These are phyloP conservation scores for Cylas formicarius DNA, from an alignment of 1,140 invertebrate species.

Conservation along the genomic window DNA sequence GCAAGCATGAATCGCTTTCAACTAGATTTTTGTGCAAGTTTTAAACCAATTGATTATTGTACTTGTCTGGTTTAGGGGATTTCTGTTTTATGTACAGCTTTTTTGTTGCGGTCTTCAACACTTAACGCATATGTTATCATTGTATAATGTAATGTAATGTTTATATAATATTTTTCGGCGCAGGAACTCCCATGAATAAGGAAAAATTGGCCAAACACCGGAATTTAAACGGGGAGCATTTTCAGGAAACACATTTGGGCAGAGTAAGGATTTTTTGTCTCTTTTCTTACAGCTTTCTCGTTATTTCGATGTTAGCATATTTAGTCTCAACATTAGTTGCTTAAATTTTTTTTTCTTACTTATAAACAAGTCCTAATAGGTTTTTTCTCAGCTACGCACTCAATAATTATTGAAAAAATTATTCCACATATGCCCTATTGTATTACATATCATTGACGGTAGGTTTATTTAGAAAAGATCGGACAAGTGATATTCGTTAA, in stretches of 20 bases:
- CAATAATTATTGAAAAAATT: neutral
- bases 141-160: slow-evolving; percentile 8
- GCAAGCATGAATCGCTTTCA: too few relatives aligned
- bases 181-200: slow-evolving; percentile 71
- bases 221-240: slow-evolving; percentile 54
- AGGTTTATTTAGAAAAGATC: too few relatives aligned
- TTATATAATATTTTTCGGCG: slow-evolving; percentile 16
- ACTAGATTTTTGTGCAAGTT: too few relatives aligned
- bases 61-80: too few relatives aligned
- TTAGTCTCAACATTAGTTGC: slow-evolving; percentile 1
- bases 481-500: too few relatives aligned
- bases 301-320: slow-evolving; percentile 12
- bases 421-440: neutral
- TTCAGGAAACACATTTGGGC: slow-evolving; percentile 68
- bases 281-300: slow-evolving; percentile 9
- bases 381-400: neutral
- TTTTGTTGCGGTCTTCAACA: too few relatives aligned
- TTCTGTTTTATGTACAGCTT: too few relatives aligned
- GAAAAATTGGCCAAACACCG: slow-evolving; percentile 67
- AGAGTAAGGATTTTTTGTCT: slow-evolving; percentile 49
- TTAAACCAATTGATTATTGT: too few relatives aligned
- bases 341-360: slow-evolving; percentile 1
- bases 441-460: neutral
- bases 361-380: neutral
- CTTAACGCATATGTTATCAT: slow-evolving; percentile 21